Base-by-base conservation (phyloP, 1,140 invertebrate genomes). In the Apis dorsata region DNA sequence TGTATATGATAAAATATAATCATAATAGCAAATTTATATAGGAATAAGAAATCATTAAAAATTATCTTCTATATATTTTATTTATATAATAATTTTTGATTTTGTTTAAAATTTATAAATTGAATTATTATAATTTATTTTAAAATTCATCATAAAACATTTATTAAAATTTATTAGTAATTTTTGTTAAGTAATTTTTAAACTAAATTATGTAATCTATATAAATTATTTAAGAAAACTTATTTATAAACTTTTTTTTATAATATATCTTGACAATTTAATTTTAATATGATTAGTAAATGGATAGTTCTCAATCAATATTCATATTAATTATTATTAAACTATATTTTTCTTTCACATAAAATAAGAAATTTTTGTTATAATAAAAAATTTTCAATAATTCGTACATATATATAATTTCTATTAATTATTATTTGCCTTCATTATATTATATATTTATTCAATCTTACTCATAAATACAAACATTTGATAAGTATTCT, bases 401-500 rank as follows among this genome's bases (percentile, higher is more conserved):
- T 69, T 24, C 44, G 73, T 55, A 8, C 62, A 49, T 77, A 55
- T 55, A 44, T 68, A 8, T 60, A 80, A 53, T 84, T 44, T 44
- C 34, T 44, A 44, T 3, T 44, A 44, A 44, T 44, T 44, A 44
- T 44, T 44, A 44, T 44, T 4, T 59, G 17, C 0, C 73, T 44
- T 0, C 11, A 80, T 53, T 65, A n/a, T 62, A 12, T 84, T 74
- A 73, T 51, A 72, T 73, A 34, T 84, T 74, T 60, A 81, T 80
- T 62, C 51, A 75, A 12, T 19, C 62, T 59, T 74, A 69, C 51
- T 63, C 28, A 34, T 17, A 71, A 59, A 76, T 72, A 85, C 86
- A 85, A 85, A 88, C 83, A 89, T 86, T 90, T 90, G 90, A 90
- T 89, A 83, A 85, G 77, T 89, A 83, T 90, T 90, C 72, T 85